Conservation (phyloP, 2,113 vertebrate genomes). For the Mixornis gularis region DNA sequence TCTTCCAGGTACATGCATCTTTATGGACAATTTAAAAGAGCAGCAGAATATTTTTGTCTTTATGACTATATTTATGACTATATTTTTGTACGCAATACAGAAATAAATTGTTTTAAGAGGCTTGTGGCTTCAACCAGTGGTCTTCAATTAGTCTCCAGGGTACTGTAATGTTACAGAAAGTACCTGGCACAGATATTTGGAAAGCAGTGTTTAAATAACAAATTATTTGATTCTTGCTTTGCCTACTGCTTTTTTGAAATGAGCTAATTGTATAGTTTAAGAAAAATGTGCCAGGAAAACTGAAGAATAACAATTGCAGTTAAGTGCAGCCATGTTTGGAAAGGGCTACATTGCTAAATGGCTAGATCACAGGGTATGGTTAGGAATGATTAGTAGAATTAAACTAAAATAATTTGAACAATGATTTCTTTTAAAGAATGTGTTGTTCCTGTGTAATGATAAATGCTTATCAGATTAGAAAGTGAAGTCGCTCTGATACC, state of each 20-base stretch:
- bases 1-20: not conserved
- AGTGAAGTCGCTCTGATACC: slow-evolving; percentile 33
- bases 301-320: not conserved
- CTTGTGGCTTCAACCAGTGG: not conserved
- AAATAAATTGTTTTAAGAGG: not conserved
- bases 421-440: not conserved
- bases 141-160: not conserved
- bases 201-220: slow-evolving; percentile 9
- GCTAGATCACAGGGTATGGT: not conserved
- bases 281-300: not conserved
- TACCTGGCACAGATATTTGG: not conserved
- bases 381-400: not conserved
- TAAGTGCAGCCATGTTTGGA: not conserved
- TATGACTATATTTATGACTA: not conserved
- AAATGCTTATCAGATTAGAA: not conserved
- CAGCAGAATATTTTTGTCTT: not conserved
- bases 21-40: not conserved
- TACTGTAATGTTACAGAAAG: not conserved
- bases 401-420: not conserved
- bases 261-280: not conserved
- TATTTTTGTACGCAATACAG: not conserved
- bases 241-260: not conserved
- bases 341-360: not conserved
- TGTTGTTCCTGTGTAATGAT: not conserved
- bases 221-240: not conserved